These are phyloP conservation scores for Tetropium fuscum DNA, from an alignment of 2,888 invertebrate genomes.

Conservation along the genomic window DNA sequence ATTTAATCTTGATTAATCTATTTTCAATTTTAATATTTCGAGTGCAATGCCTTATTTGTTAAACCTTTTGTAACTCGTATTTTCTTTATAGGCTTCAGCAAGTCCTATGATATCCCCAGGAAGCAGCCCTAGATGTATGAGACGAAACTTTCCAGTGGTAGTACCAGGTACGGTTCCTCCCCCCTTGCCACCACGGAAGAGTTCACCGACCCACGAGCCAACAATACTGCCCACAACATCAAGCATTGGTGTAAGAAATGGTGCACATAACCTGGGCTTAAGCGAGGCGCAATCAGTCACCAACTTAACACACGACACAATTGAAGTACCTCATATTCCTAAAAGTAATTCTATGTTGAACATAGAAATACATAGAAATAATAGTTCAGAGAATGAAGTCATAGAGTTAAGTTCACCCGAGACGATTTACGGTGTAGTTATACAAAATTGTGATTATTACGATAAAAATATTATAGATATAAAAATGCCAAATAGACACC, in stretches of 20 bases:
- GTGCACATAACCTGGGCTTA: constrained; percentile 45
- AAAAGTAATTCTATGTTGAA: constrained; percentile 63
- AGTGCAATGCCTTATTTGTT: too few relatives aligned
- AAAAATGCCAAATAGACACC: constrained; percentile 55
- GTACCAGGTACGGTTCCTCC: constrained; percentile 66
- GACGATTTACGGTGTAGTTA: constrained; percentile 79
- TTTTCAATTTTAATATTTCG: too few relatives aligned
- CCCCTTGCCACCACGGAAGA: constrained; percentile 74
- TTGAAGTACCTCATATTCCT: constrained; percentile 55
- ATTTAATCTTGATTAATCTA: too few relatives aligned
- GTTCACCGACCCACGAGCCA: constrained; percentile 67
- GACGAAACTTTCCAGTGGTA: constrained; percentile 62
- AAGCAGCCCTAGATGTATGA: constrained; percentile 68
- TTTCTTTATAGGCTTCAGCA: constrained; percentile 64
- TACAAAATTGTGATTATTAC: constrained; percentile 69
- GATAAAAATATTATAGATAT: constrained; percentile 53
- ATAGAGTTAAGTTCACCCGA: constrained; percentile 75
- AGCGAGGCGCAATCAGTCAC: constrained; percentile 60
- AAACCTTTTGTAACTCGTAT: too few relatives aligned
- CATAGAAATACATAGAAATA: constrained; percentile 56
- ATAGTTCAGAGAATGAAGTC: constrained; percentile 35
- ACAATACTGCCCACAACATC: constrained; percentile 49
- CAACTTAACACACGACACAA: constrained; percentile 53
- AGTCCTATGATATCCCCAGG: constrained; percentile 72
- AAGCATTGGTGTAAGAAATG: constrained; percentile 44